Conservation (phyloP, 2,888 invertebrate genomes). For the Poecilobothrus nobilitatus region DNA sequence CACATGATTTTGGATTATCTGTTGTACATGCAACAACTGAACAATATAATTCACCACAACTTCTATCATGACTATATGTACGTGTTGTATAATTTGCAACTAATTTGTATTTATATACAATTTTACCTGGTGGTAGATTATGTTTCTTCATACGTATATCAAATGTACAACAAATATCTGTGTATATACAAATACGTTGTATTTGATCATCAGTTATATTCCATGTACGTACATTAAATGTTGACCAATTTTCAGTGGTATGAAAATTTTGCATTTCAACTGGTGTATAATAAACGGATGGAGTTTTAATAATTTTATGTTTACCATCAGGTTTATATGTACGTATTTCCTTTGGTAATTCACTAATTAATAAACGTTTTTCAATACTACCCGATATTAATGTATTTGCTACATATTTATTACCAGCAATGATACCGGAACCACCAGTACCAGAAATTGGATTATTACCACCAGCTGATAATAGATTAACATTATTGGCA, state of each 20-base stretch:
- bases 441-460: conserved; percentile 57
- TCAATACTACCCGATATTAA: neutral
- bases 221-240: neutral
- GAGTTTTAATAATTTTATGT: neutral
- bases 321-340: neutral
- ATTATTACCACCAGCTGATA: conserved; percentile 62
- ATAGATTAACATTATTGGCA: conserved; percentile 56
- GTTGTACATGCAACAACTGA: conserved; percentile 41
- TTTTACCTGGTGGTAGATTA: conserved; percentile 12
- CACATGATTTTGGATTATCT: conserved; percentile 33
- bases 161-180: conserved; percentile 31
- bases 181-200: conserved; percentile 19
- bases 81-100: conserved; percentile 16
- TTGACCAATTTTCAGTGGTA: conserved; percentile 14
- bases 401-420: conserved; percentile 25
- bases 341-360: conserved; percentile 19
- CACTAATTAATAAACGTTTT: neutral
- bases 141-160: conserved; percentile 18
- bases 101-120: conserved; percentile 18
- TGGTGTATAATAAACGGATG: neutral
- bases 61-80: conserved; percentile 9
- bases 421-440: conserved; percentile 64
- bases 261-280: conserved; percentile 14
- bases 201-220: neutral
- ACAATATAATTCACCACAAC: conserved; percentile 31